Conservation (phyloP, 2,797 vertebrate genomes). For the Tragopan temminckii region DNA sequence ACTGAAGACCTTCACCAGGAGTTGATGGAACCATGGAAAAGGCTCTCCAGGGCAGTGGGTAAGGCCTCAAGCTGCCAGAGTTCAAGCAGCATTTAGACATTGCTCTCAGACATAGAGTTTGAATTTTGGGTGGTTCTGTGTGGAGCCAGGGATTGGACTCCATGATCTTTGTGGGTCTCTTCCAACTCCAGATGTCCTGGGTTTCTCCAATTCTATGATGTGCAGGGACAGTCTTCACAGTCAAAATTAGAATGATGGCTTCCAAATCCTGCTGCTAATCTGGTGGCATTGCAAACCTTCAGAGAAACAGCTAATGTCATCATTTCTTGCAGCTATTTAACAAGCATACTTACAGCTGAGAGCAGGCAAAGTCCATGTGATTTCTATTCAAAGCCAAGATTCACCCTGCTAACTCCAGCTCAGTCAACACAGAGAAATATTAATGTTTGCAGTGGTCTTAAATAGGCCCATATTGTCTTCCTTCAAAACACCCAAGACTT, state of each 20-base stretch:
- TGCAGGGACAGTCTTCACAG: not conserved
- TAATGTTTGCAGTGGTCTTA: not conserved
- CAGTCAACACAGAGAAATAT: not conserved
- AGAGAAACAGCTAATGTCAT: not conserved
- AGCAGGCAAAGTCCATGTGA: not conserved
- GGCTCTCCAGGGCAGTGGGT: not conserved
- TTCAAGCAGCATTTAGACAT: not conserved
- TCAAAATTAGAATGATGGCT: no score
- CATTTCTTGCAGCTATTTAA: not conserved
- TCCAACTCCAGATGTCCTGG: not conserved
- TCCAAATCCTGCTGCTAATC: not conserved
- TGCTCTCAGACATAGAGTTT: no score
- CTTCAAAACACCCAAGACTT: not conserved
- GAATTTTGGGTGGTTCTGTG: no score
- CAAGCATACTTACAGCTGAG: accelerated
- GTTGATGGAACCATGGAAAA: not conserved
- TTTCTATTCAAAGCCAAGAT: not conserved
- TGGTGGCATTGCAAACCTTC: not conserved
- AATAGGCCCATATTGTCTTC: not conserved
- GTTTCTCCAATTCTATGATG: not conserved
- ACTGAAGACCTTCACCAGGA: not conserved
- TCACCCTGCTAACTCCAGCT: not conserved
- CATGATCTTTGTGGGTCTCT: not conserved
- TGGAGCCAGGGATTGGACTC: not conserved
- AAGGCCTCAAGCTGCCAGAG: not conserved